Conservation (phyloP, 2,797 vertebrate genomes). For the Tokudaia tokunoshimensis region DNA sequence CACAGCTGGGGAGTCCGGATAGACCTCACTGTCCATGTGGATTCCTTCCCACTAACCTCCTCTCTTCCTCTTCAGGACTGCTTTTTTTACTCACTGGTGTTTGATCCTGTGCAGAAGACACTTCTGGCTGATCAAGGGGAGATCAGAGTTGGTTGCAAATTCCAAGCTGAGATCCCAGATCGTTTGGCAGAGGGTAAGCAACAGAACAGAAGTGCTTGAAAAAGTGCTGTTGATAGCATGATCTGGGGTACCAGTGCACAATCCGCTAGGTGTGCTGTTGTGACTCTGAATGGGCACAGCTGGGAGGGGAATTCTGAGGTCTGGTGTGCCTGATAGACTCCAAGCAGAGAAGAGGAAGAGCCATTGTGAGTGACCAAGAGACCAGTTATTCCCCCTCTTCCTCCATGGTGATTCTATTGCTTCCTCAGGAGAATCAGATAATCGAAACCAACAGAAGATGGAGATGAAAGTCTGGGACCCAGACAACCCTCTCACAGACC, state of each 20-base stretch:
- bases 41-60: neutral
- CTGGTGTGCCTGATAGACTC: neutral
- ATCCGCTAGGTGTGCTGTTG: neutral
- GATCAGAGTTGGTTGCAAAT: slow-evolving; percentile 97
- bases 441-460: slow-evolving; percentile 95
- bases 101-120: slow-evolving; percentile 97
- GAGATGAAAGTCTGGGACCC: slow-evolving; percentile 98
- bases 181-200: slow-evolving; percentile 93
- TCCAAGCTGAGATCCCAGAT: slow-evolving; percentile 97
- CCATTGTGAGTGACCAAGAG: neutral
- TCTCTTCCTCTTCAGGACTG: slow-evolving; percentile 90
- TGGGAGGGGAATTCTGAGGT: neutral
- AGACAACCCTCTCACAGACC: slow-evolving; percentile 95
- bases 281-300: neutral
- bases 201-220: neutral
- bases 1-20: neutral
- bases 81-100: slow-evolving; percentile 97
- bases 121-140: slow-evolving; percentile 96
- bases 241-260: neutral
- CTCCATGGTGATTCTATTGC: neutral
- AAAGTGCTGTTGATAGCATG: neutral
- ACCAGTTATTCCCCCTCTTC: fast-evolving
- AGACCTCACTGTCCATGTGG: fast-evolving
- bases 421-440: slow-evolving; percentile 91
- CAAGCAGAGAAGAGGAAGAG: neutral